A percentile compares a stretch with the other conserved stretches of the same genome.
These are phyloP conservation scores for Drosophila persimilis DNA, from an alignment of 1,140 invertebrate genomes.

Conservation along the genomic window DNA sequence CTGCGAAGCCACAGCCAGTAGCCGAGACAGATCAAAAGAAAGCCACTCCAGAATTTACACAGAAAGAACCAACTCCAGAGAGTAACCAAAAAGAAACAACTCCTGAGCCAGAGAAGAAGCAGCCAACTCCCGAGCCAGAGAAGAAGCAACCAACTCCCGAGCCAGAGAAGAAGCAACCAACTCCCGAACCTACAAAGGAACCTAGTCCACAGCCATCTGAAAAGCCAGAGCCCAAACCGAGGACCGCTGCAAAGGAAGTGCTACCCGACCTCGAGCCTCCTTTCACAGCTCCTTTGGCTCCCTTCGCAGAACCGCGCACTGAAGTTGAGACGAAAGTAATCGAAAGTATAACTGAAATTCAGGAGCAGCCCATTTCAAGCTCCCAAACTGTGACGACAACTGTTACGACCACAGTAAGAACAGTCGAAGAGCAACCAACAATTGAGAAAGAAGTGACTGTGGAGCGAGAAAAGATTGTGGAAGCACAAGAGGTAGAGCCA, in stretches of 20 bases:
- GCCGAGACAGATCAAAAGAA: neutral
- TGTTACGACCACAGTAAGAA: conserved; percentile 49
- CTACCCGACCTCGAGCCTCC: conserved; percentile 45
- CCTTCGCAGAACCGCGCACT: conserved; percentile 30
- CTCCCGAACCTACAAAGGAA: neutral
- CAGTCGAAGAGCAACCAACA: conserved; percentile 21
- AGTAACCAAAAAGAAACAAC: neutral
- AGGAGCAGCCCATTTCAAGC: conserved; percentile 20
- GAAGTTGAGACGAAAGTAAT: conserved; percentile 25
- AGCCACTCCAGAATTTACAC: neutral
- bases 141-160: neutral
- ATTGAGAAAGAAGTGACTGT: conserved; percentile 22
- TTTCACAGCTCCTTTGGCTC: conserved; percentile 52
- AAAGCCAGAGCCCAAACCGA: conserved; percentile 56
- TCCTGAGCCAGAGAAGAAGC: neutral
- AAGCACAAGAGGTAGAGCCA: conserved; percentile 20
- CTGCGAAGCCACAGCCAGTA: neutral
- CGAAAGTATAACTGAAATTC: conserved; percentile 33
- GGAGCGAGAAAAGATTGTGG: conserved; percentile 16
- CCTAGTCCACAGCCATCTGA: conserved; percentile 1
- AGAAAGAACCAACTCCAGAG: neutral
- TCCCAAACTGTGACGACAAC: conserved; percentile 46
- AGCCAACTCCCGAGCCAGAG: neutral
- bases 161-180: neutral
- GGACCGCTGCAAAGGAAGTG: conserved; percentile 34